Conservation (phyloP, 2,888 invertebrate genomes). For the Tachina grossa region DNA sequence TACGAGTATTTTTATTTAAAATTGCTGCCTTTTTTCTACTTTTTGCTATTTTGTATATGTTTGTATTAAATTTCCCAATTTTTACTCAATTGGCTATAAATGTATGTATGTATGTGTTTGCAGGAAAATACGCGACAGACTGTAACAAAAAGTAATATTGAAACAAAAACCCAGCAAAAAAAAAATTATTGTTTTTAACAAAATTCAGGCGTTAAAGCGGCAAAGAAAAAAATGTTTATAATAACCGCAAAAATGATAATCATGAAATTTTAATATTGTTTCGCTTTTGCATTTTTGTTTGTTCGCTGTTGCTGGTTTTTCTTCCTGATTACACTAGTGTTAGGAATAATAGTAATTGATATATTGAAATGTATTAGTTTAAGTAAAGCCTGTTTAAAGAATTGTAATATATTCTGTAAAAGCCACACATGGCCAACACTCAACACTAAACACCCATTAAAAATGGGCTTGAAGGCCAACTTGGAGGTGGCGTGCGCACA, state of each 20-base stretch:
- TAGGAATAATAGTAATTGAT: neutral
- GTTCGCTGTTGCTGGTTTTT: neutral
- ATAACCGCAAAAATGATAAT: conserved; percentile 61
- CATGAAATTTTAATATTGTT: conserved; percentile 59
- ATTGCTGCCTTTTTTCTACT: neutral
- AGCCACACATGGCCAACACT: no score
- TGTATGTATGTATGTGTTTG: neutral
- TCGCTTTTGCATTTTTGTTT: neutral
- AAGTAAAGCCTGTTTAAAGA: no score
- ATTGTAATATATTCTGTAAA: no score
- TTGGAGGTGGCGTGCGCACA: no score
- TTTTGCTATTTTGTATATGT: conserved; percentile 4
- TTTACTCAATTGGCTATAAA: conserved; percentile 16
- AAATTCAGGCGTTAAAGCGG: conserved; percentile 61
- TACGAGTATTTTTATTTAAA: conserved; percentile 19
- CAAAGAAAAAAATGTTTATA: conserved; percentile 2
- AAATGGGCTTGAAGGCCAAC: no score
- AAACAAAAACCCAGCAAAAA: conserved; percentile 5
- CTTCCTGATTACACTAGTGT: neutral
- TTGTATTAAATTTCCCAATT: neutral
- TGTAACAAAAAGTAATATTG: conserved; percentile 23
- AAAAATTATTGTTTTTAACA: conserved; percentile 19
- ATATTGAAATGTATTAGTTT: neutral
- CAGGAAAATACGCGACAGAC: conserved; percentile 9
- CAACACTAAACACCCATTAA: no score